Base-by-base conservation (phyloP, 92 coral and sea anemone genomes). In the Galaxea fascicularis region DNA sequence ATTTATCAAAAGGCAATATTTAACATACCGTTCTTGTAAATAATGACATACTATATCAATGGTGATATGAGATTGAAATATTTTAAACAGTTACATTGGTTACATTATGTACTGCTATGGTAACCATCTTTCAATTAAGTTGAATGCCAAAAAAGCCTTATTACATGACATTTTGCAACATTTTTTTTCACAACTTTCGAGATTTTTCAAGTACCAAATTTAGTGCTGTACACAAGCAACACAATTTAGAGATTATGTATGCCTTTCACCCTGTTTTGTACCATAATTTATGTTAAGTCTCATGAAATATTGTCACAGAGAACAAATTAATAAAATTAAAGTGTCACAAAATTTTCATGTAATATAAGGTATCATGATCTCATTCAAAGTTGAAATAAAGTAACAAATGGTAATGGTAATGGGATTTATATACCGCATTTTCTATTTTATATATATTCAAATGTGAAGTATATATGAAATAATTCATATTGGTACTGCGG, bases 311-410 rank as follows among this genome's bases (percentile, higher is more conserved):
- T 49, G 54, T 49, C 0, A 49, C 54, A 49, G 54, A 49, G 12
- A 0, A 49, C 54, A 49, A 49, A 49, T 49, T 49, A 49, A 58
- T 58, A n/a, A 15, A 49, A 49, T 49, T 49, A 49, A 49, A 49
- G 54, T 49, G 1, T 49, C 3, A 49, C 54, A 66, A 28, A 66
- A 66, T 66, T 29, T 31, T 30, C 72, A 66, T 66, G 72, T 27
- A 29, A 66, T 28, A 66, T 21, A 66, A 12, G 54, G 54, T 49
- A 49, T 49, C 27, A 66, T 66, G 72, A 21, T 29, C 75, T 25
- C 76, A 80, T 80, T 41, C 59, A 80, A 80, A 66, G 39, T 47
- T 80, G 76, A 80, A 67, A 80, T 68, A 65, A 80, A 80, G 59
- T n/a, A n/a, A n/a, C n/a, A n/a, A n/a, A n/a, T n/a, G n/a, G n/a